Base-by-base conservation (phyloP, 2,888 invertebrate species). In the Eurytoma californica region DNA sequence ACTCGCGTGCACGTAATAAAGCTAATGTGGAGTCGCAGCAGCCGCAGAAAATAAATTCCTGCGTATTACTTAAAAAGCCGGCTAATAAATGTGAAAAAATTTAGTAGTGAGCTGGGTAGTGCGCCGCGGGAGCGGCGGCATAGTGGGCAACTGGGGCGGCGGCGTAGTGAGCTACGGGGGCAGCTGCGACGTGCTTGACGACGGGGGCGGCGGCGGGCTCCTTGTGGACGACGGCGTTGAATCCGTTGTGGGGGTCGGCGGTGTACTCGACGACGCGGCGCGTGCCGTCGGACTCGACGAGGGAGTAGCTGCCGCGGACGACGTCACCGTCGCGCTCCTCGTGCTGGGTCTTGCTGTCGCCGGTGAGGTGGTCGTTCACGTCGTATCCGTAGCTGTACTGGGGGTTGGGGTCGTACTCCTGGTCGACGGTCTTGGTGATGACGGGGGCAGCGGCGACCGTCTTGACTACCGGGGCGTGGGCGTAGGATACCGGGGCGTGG, bases 241-340 rank as follows among this genome's bases (percentile, higher is more conserved):
- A 89, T 79, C 89, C 89, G 78, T 86, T 88, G 77, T 85, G 83
- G 0, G 87, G 70, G 72, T 89, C 89, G 16, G 89, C 88, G 77
- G 87, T 86, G 83, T 89, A 89, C 80, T 89, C 89, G 70, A 89
- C 89, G 53, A 82, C 86, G 72, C 89, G 85, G 61, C 84, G 87
- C 65, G 91, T 90, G 68, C 92, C 92, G 80, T 92, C 92, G n/a
- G 91, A 86, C 80, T 91, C 91, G 72, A 91, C 84, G 57, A 91
- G 88, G 20, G 90, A 89, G 86, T 91, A 91, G 82, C 84, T 92
- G 85, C 89, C 89, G 49, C 87, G 86, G 57, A 89, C 89, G 0
- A 85, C 78, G 65, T 89, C 89, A 16, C 89, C 89, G 74, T 89
- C 86, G 18, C 89, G 88, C 67, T 83, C 85, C 73, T 89, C 89